Conservation (phyloP, 1,140 invertebrate species). For the Diorhabda sublineata region DNA sequence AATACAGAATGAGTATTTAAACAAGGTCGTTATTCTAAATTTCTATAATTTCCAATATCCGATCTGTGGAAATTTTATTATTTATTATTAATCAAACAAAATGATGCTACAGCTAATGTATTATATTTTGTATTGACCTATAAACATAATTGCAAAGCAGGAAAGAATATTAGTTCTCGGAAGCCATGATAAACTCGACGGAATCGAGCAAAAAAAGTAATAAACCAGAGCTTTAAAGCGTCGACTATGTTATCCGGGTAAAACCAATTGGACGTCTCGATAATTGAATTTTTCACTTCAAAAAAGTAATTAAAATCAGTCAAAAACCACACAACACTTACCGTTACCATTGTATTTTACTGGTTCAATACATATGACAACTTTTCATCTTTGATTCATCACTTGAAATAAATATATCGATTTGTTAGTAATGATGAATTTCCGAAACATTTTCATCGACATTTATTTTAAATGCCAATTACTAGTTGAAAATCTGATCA, state of each 20-base stretch:
- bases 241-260: not conserved
- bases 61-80: too few relatives aligned
- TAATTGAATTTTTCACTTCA: conserved; percentile 3
- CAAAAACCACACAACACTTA: not conserved
- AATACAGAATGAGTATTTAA: too few relatives aligned
- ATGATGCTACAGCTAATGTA: too few relatives aligned
- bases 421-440: not conserved
- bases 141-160: too few relatives aligned
- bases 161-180: too few relatives aligned
- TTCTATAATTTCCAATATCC: too few relatives aligned
- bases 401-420: not conserved
- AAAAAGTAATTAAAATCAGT: conserved; percentile 3
- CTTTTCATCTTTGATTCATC: not conserved
- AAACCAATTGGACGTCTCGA: not conserved
- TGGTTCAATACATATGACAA: not conserved
- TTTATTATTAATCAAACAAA: too few relatives aligned
- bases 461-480: too few relatives aligned
- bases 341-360: not conserved
- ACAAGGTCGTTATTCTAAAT: too few relatives aligned
- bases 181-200: not conserved
- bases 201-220: not conserved
- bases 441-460: not conserved
- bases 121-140: too few relatives aligned
- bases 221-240: not conserved
- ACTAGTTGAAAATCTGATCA: too few relatives aligned